Evolutionary conservation across 2,113 vertebrate genomes (phyloP).

Genomic region (Triplophysa siluroides): DNA sequence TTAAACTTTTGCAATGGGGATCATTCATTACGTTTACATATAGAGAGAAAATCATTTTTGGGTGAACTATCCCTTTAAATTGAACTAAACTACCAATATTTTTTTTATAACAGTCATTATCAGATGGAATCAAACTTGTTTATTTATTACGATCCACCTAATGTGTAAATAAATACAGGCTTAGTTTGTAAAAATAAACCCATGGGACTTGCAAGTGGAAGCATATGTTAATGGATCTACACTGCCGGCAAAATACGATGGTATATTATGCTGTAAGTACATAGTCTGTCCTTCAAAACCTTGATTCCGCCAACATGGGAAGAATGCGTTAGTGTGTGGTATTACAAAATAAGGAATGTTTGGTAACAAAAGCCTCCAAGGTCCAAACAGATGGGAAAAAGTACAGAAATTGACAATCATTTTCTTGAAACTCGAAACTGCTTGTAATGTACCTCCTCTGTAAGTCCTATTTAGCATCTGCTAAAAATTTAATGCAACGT

Average conservation of each 20-base stretch:
- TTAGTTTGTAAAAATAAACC: neutral
- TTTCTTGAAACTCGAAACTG: too few species aligned
- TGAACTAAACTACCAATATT: neutral
- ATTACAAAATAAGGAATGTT: neutral
- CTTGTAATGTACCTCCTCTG: too few species aligned
- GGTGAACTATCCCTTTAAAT: too few species aligned
- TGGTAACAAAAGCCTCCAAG: neutral
- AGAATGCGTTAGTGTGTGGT: neutral
- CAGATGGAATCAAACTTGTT: neutral
- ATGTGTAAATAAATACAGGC: neutral
- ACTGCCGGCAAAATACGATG: neutral
- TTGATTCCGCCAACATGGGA: neutral
- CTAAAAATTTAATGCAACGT: too few species aligned
- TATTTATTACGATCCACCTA: neutral
- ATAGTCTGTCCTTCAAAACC: slow-evolving; percentile 9
- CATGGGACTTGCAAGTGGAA: neutral
- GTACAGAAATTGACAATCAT: too few species aligned
- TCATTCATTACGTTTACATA: neutral
- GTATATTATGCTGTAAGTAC: slow-evolving; percentile 3
- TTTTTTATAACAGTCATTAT: neutral
- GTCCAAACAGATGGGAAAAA: neutral
- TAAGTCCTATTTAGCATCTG: too few species aligned
- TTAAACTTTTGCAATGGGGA: neutral
- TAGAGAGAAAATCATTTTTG: too few species aligned
- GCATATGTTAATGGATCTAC: neutral